Base-by-base conservation (phyloP, 2,113 vertebrate species). In the Dicentrarchus labrax region DNA sequence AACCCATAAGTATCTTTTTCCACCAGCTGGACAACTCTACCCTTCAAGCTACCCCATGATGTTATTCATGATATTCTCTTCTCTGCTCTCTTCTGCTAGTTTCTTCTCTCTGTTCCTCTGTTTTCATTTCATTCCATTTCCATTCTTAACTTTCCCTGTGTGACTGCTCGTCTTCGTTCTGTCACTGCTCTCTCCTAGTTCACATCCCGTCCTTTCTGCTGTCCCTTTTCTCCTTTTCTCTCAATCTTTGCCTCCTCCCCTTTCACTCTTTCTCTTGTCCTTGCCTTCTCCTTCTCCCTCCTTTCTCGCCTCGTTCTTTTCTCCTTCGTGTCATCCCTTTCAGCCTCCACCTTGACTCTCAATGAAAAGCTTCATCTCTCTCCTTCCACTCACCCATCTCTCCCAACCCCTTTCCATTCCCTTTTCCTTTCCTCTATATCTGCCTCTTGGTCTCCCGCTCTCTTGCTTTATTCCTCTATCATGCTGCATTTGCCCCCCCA, bases 401-500 rank as follows among this genome's bases (percentile, higher is more conserved):
- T 54, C 36, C 70, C 21, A 67, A 13, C 50, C 30, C 51, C 67
- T 72, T 65, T 76, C 19, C 38, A 50, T 17, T 76, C 8, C 13
- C 24, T 36, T 75, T 51, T 76, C 21, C 19, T 39, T 38, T 71
- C 59, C 41, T 48, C 12, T 45, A 7, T 41, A 19, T 68, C 11
- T 54, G 2, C 57, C 12, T 57, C 24, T 39, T 12, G 22, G 39
- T 30, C 38, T 39, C n/a, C 15, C 13, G 6, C 9, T 9, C 48
- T 30, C 12, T 51, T 4, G 4, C 39, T 22, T 17, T 21, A 13
- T 43, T 22, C 53, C 47, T 68, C 59, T 56, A 21, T 73, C 59
- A 59, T 47, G 16, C 56, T 48, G 36, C 67, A 76, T 69, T 85
- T 86, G 66, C n/a, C 11, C 39, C 72, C 61, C 19, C 5, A 48